Evolutionary conservation across 2,797 vertebrate genomes (phyloP), one percentile per base, ranked within the genome.

Genomic region (Karalla daura): DNA sequence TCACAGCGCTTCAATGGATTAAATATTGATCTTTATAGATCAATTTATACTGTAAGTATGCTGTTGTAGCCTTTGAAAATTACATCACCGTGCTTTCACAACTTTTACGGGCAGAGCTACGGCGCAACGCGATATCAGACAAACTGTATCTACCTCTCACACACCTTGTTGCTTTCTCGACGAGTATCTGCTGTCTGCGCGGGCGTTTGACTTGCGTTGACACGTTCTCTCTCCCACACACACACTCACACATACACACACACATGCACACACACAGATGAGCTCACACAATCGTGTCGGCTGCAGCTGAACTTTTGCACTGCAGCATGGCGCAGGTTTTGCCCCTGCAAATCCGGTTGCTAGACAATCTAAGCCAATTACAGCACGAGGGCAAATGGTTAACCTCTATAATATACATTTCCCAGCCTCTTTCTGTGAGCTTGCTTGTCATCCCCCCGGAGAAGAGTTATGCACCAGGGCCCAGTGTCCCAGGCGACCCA

Each of bases 351-450:
- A 96, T 97, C 96, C 94, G 94, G 95, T 96, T 95, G 95, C 93
- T 94, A 95, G 95, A 97, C 95, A 95, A 96, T 96, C 96, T 97
- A 97, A 98, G 96, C 96, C 96, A 98, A 98, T 98, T 97, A 97
- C 95, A 95, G 94, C 94, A 85, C 79, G 92, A 93, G 95, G 95
- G 95, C 93, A 94, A 91, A 92, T 85, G 90, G 92, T 93, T 94
- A 94, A 94, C 92, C 91, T 91, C 89, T 78, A 86, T 92, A 90
- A 93, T 93, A 94, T 93, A 92, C 92, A 91, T 94, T 93, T 94
- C 92, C 91, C 90, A 91, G 91, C 88, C 91, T 80, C 89, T 90
- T 91, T 86, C 88, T 83, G 75, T 93, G 93, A 83, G 92, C 91
- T 92, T 74, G 93, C 94, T 85, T 90, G 88, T 91, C 90, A 91